phyloP scores from a whole-genome alignment of 1,140 invertebrate species.

The Eufriesea mexicana region DNA sequence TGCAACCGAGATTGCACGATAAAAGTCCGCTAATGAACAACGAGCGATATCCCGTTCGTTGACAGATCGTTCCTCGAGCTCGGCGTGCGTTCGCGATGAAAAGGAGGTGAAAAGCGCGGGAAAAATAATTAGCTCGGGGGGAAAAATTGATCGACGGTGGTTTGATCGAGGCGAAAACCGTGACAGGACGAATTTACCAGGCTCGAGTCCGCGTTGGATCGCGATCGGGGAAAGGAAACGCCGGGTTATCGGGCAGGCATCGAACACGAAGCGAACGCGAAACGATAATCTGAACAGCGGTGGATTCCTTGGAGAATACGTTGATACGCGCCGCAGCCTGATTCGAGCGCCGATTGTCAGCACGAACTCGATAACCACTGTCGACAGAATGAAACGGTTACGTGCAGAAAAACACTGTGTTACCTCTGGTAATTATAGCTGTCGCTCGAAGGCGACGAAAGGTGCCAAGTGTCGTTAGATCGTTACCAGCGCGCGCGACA shows the following conservation, averaged over 20 bases:
- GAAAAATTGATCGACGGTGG: too few relatives aligned
- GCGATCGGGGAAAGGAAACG: neutral
- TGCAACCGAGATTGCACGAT: slow-evolving; percentile 55
- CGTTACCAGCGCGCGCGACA: slow-evolving; percentile 22
- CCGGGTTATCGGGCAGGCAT: neutral
- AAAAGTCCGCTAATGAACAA: slow-evolving; percentile 63
- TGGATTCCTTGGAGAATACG: slow-evolving; percentile 51
- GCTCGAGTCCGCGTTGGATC: too few relatives aligned
- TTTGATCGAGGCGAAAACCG: too few relatives aligned
- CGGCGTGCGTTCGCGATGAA: neutral
- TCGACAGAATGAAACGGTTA: slow-evolving; percentile 55
- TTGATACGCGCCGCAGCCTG: slow-evolving; percentile 12
- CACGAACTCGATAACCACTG: slow-evolving; percentile 52
- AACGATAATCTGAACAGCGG: slow-evolving; percentile 9
- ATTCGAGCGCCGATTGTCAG: slow-evolving; percentile 50
- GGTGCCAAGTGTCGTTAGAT: slow-evolving; percentile 63
- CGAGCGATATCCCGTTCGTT: slow-evolving; percentile 11
- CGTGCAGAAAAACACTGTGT: slow-evolving; percentile 61
- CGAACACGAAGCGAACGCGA: too few relatives aligned
- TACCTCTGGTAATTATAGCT: slow-evolving; percentile 51
- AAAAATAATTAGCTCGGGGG: neutral
- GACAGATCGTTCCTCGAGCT: neutral
- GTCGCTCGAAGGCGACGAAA: slow-evolving; percentile 48
- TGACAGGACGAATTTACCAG: too few relatives aligned
- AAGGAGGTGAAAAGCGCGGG: too few relatives aligned